These are phyloP conservation scores for Sparidentex hasta DNA, from an alignment of 2,797 vertebrate species.

Conservation along the genomic window DNA sequence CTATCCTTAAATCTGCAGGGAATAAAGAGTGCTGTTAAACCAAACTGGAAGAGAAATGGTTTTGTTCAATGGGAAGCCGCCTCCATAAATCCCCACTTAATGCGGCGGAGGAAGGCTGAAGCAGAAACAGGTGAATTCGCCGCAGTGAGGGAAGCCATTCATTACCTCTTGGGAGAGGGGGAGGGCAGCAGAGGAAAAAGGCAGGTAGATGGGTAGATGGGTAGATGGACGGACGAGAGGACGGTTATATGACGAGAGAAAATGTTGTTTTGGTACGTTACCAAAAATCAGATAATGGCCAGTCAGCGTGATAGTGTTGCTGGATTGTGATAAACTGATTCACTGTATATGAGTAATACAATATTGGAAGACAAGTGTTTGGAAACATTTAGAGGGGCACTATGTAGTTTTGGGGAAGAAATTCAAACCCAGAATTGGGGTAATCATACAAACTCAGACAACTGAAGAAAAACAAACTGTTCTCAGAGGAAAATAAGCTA, in stretches of 20 bases:
- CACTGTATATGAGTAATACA: background rate
- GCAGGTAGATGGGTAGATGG: conserved; percentile 67
- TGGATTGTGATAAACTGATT: conserved; percentile 7
- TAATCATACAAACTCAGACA: no score
- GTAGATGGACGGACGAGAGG: conserved; percentile 55
- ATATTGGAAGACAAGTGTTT: conserved; percentile 3
- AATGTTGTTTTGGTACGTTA: no score
- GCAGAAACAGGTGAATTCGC: conserved; percentile 82
- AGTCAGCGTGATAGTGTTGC: background rate
- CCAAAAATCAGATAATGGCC: background rate
- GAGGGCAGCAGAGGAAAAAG: conserved; percentile 48
- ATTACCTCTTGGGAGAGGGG: conserved; percentile 70
- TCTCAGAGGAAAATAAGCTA: no score
- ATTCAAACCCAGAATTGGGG: no score
- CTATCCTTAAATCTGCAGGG: conserved; percentile 84
- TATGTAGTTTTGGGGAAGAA: no score
- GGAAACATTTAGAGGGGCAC: background rate
- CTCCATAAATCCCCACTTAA: conserved; percentile 86
- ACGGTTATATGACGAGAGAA: conserved; percentile 12
- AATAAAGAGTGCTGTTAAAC: conserved; percentile 85
- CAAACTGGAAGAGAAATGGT: conserved; percentile 87
- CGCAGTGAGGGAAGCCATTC: conserved; percentile 73
- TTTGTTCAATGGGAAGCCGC: conserved; percentile 82
- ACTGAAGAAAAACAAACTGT: no score
- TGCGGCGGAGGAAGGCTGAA: conserved; percentile 77